Percentiles rank a stretch among this genome's conserved stretches.
Conservation (phyloP, 1,140 invertebrate species). For the Pemphigus obesinymphae region DNA sequence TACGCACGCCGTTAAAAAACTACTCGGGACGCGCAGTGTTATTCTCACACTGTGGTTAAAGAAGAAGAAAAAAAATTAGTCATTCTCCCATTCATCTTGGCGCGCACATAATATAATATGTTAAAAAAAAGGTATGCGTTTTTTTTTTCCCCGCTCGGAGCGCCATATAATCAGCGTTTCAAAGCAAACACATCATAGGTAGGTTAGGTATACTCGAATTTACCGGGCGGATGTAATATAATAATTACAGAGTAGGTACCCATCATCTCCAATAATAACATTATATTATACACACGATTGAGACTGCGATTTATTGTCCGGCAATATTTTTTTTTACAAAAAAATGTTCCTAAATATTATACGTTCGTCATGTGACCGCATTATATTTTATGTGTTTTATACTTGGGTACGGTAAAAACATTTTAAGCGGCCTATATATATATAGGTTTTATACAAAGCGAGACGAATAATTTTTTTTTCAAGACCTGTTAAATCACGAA, state of each 20-base stretch:
- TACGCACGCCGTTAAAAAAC: background rate
- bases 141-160: slow-evolving; percentile 12
- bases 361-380: too few species aligned
- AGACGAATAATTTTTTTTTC: too few species aligned
- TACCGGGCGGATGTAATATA: background rate
- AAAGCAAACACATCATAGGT: slow-evolving; percentile 3
- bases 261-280: background rate
- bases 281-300: background rate
- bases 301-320: background rate
- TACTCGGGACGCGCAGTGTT: background rate
- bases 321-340: too few species aligned
- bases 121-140: background rate
- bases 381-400: too few species aligned
- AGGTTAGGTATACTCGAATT: background rate
- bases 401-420: too few species aligned
- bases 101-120: too few species aligned
- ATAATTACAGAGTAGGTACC: slow-evolving; percentile 26
- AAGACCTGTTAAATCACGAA: too few species aligned
- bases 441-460: too few species aligned
- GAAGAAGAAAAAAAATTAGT: background rate
- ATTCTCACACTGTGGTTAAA: background rate
- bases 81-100: background rate
- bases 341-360: background rate
- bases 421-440: too few species aligned
- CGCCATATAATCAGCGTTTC: slow-evolving; percentile 28